Evolutionary conservation across 2,113 vertebrate species (phyloP).

Genomic region (Leucosticte australis): DNA sequence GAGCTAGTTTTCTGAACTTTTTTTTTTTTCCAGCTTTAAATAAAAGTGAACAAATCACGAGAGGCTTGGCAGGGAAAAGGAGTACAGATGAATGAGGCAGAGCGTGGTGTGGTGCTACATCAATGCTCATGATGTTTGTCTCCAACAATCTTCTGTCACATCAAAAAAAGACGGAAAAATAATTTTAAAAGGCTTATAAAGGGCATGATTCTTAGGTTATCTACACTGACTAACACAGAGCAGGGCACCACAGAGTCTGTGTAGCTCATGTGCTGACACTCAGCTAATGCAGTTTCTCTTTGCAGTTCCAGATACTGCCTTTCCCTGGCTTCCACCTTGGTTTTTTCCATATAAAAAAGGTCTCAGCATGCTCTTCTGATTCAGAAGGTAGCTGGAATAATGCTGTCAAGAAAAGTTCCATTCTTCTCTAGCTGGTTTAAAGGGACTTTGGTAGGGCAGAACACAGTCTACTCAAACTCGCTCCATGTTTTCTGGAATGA

Average conservation of each 20-base stretch:
- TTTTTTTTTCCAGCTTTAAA: not conserved
- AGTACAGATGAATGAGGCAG: not conserved
- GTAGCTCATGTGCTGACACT: not conserved
- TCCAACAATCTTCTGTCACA: not conserved
- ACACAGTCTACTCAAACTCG: not conserved
- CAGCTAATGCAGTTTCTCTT: not conserved
- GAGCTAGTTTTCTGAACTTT: not conserved
- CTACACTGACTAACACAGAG: not conserved
- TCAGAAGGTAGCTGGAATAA: not conserved
- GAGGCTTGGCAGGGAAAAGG: not conserved
- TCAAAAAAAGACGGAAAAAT: not conserved
- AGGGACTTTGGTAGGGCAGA: not conserved
- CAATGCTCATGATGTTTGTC: not conserved
- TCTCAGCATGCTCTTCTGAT: not conserved
- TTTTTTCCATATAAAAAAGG: not conserved
- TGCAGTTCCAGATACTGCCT: not conserved
- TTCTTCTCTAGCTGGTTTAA: not conserved
- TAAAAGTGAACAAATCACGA: not conserved
- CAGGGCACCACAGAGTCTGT: not conserved
- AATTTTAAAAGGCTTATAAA: not conserved
- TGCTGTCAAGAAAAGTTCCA: not conserved
- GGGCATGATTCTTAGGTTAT: not conserved
- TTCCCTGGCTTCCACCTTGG: not conserved
- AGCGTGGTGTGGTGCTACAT: not conserved
- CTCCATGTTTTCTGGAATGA: slow-evolving; percentile 1